Evolutionary conservation across 2,888 invertebrate species (phyloP).

Genomic region (Leptogaster cylindrica): DNA sequence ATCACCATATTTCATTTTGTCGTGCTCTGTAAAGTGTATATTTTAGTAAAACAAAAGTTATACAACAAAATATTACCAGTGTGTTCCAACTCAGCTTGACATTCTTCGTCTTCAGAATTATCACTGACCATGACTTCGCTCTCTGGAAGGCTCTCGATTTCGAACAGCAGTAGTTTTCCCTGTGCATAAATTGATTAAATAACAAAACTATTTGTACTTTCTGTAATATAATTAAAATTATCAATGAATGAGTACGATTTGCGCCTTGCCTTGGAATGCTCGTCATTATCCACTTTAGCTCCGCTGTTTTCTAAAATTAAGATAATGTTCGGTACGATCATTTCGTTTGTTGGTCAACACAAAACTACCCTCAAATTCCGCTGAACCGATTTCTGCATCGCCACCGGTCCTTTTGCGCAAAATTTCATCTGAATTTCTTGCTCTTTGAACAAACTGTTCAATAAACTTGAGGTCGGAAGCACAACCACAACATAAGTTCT

Average conservation of each 20-base stretch:
- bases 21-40: no score
- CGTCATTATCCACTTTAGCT: neutral
- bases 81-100: neutral
- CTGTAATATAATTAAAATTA: neutral
- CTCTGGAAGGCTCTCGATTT: no score
- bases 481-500: conserved; percentile 50
- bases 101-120: no score
- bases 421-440: conserved; percentile 48
- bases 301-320: neutral
- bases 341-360: neutral
- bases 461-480: conserved; percentile 45
- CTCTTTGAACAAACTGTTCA: conserved; percentile 48
- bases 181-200: neutral
- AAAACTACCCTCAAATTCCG: neutral
- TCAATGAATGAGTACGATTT: no score
- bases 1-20: no score
- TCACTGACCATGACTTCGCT: no score
- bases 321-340: neutral
- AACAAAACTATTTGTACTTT: neutral
- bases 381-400: no score
- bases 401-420: no score
- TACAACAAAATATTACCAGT: conserved; percentile 46
- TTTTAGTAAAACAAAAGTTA: no score
- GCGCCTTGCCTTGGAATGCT: no score
- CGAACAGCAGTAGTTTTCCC: conserved; percentile 7